These are phyloP conservation scores for Vanessa atalanta DNA, from an alignment of 1,140 invertebrate genomes.

Conservation along the genomic window DNA sequence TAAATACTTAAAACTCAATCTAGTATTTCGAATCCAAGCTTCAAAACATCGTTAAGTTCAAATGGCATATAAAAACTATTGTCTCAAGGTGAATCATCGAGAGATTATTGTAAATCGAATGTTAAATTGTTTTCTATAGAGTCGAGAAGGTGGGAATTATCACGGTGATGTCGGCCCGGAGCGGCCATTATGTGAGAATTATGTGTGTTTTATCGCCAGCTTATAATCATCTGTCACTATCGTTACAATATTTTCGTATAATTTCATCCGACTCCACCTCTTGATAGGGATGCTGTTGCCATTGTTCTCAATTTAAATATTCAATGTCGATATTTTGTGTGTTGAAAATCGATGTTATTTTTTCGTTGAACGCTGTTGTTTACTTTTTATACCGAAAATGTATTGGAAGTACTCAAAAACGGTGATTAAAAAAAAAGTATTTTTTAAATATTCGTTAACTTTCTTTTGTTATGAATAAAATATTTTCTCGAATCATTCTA, in stretches of 20 bases:
- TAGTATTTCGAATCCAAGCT: neutral
- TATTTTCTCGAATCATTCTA: no score
- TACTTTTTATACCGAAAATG: no score
- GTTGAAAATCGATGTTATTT: no score
- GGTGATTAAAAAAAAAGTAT: no score
- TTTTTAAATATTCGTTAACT: no score
- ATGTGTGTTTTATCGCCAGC: slow-evolving; percentile 80
- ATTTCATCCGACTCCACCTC: slow-evolving; percentile 69
- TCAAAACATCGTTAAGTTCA: no score
- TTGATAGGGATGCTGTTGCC: slow-evolving; percentile 51
- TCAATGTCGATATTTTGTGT: slow-evolving; percentile 16
- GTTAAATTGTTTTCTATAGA: slow-evolving; percentile 64
- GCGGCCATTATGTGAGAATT: slow-evolving; percentile 74
- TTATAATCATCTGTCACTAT: slow-evolving; percentile 81
- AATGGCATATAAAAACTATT: neutral
- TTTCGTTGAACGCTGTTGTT: no score
- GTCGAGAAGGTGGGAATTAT: slow-evolving; percentile 53
- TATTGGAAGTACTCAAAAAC: no score
- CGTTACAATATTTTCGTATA: slow-evolving; percentile 80
- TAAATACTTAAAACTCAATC: neutral
- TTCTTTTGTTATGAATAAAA: no score
- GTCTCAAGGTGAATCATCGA: slow-evolving; percentile 13
- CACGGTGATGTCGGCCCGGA: slow-evolving; percentile 37
- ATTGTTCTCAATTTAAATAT: slow-evolving; percentile 3
- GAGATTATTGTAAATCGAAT: slow-evolving; percentile 38